Evolutionary conservation across 2,888 invertebrate genomes (phyloP).

Genomic region (Troilus luridus): DNA sequence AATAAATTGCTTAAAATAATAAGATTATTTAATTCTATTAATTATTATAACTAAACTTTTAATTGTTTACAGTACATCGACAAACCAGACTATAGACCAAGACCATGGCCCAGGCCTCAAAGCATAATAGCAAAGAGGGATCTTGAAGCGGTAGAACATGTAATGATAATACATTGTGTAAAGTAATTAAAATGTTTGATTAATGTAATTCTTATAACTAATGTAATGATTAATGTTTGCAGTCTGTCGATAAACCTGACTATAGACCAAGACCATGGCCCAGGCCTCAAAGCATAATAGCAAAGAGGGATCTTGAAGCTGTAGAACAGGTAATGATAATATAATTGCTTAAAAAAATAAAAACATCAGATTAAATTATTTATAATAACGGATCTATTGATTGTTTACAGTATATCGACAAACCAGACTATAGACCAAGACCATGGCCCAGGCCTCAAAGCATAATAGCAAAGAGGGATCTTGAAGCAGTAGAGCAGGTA

Average conservation of each 20-base stretch:
- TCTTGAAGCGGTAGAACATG: not conserved
- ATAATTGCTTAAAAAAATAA: not conserved
- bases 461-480: not conserved
- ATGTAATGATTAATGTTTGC: not conserved
- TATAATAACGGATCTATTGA: not conserved
- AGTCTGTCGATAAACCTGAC: conserved; percentile 7
- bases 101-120: conserved; percentile 5
- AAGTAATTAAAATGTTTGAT: not conserved
- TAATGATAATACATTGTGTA: not conserved
- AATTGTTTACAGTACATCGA: not conserved
- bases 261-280: conserved; percentile 31
- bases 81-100: conserved; percentile 14
- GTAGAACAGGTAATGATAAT: not conserved
- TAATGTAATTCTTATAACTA: not conserved
- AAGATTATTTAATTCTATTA: no score
- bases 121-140: not conserved
- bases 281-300: not conserved
- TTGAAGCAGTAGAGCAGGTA: conserved; percentile 20
- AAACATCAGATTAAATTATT: no score
- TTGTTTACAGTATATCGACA: not conserved
- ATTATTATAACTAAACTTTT: not conserved
- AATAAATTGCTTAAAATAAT: no score
- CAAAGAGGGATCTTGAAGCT: not conserved
- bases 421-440: conserved; percentile 19
- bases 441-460: not conserved